Evolutionary conservation across 2,797 vertebrate genomes (phyloP).

Genomic region (Eremophila alpestris): DNA sequence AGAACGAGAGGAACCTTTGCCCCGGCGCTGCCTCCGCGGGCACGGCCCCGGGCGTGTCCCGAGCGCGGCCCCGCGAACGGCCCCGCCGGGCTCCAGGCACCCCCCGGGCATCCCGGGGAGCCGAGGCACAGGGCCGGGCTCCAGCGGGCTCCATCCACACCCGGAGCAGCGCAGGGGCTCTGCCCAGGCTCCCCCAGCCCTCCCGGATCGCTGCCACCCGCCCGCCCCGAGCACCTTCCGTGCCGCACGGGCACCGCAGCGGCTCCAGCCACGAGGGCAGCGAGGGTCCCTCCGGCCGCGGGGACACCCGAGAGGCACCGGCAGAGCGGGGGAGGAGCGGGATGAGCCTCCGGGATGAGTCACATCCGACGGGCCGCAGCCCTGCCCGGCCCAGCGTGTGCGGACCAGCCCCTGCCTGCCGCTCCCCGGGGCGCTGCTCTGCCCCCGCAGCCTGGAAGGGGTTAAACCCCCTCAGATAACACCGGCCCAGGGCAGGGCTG

Average conservation of each 20-base stretch:
- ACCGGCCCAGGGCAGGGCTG: not conserved
- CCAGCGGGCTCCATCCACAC: fast-evolving
- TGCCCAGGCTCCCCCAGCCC: not conserved
- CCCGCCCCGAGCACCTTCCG: not conserved
- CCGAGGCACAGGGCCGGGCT: fast-evolving
- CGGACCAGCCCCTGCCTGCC: not conserved
- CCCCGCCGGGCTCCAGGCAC: not conserved
- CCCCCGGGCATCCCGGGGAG: fast-evolving
- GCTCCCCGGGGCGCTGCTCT: not conserved
- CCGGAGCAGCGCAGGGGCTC: not conserved
- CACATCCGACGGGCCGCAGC: not conserved
- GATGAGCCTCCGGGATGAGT: not conserved
- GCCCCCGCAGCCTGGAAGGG: not conserved
- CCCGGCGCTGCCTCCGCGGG: not conserved
- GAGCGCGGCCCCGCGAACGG: not conserved
- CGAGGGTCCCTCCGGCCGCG: not conserved
- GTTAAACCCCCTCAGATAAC: not conserved
- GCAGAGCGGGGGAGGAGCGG: not conserved
- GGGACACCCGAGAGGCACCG: not conserved
- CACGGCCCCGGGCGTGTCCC: not conserved
- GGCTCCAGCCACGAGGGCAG: not conserved
- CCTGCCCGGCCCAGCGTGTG: not conserved
- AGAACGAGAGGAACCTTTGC: not conserved
- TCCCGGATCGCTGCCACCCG: not conserved
- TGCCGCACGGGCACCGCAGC: not conserved